Conservation (phyloP, 2,888 invertebrate genomes). For the Pollenia griseotomentosa region DNA sequence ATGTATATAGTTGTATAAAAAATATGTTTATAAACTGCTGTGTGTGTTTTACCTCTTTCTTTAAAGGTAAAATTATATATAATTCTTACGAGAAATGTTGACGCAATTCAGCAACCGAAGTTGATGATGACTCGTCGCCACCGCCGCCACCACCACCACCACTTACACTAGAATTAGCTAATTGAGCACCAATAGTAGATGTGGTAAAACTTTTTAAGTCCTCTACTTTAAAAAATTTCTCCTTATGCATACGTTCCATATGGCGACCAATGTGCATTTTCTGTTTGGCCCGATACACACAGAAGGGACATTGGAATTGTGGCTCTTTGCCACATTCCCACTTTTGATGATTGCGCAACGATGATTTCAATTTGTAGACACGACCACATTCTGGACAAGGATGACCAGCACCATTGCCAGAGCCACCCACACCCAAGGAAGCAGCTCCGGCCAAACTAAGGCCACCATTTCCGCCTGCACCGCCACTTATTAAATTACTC, state of each 20-base stretch:
- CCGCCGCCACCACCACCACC: slow-evolving; percentile 64
- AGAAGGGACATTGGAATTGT: slow-evolving; percentile 92
- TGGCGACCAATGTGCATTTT: slow-evolving; percentile 93
- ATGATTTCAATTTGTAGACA: slow-evolving; percentile 94
- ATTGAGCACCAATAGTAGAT: slow-evolving; percentile 73
- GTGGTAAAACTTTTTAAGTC: slow-evolving; percentile 82
- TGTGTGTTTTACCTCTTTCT: slow-evolving; percentile 35
- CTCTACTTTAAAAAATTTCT: slow-evolving; percentile 85
- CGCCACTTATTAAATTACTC: slow-evolving; percentile 82
- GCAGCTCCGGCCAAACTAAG: slow-evolving; percentile 75
- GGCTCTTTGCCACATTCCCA: slow-evolving; percentile 95
- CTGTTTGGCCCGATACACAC: slow-evolving; percentile 93
- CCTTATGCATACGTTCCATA: slow-evolving; percentile 93
- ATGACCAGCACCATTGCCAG: slow-evolving; percentile 86
- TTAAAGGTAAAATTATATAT: slow-evolving; percentile 26
- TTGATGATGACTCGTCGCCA: slow-evolving; percentile 72
- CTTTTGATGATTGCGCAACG: slow-evolving; percentile 92
- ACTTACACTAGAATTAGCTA: slow-evolving; percentile 71
- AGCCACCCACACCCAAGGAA: slow-evolving; percentile 76
- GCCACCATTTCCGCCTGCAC: slow-evolving; percentile 75
- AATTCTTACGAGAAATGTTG: slow-evolving; percentile 81
- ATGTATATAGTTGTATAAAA: slow-evolving; percentile 29
- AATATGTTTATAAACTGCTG: slow-evolving; percentile 33
- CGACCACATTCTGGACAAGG: slow-evolving; percentile 93
- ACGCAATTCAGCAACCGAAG: slow-evolving; percentile 79